A percentile compares a stretch with the other conserved stretches of the same genome.
phyloP scores from a whole-genome alignment of 92 coral and sea anemone species.

The Parazoanthus swiftii region DNA sequence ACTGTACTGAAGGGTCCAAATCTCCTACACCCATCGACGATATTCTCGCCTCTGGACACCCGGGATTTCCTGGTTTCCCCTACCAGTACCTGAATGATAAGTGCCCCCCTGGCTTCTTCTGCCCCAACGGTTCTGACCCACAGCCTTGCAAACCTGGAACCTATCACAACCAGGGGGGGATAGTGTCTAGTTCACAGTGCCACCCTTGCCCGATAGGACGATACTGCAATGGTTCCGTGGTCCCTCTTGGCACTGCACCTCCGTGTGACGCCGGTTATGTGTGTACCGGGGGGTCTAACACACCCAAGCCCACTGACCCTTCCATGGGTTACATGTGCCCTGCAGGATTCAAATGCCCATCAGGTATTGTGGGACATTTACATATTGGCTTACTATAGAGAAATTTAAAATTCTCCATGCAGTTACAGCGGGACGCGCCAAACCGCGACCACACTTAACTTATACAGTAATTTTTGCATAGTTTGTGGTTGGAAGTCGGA shows the following conservation, averaged over 20 bases:
- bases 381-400: background rate
- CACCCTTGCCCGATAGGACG: slow-evolving; percentile 89
- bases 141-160: slow-evolving; percentile 87
- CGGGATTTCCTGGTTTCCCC: slow-evolving; percentile 57
- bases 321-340: slow-evolving; percentile 91
- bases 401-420: background rate
- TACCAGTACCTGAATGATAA: slow-evolving; percentile 82
- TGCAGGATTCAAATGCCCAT: slow-evolving; percentile 79
- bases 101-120: slow-evolving; percentile 97
- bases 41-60: slow-evolving; percentile 53
- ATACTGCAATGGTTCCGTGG: slow-evolving; percentile 88
- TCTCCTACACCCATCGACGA: slow-evolving; percentile 80
- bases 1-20: slow-evolving; percentile 82
- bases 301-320: slow-evolving; percentile 76
- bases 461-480: no score
- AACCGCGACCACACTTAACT: no score
- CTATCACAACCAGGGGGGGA: slow-evolving; percentile 89
- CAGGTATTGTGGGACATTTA: slow-evolving; percentile 53
- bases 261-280: slow-evolving; percentile 89
- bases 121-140: slow-evolving; percentile 87
- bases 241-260: slow-evolving; percentile 74
- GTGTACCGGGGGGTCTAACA: slow-evolving; percentile 90
- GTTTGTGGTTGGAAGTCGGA: no score
- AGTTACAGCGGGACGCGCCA: no score
- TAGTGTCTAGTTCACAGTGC: slow-evolving; percentile 79